Evolutionary conservation across 2,888 invertebrate species (phyloP).

Genomic region (Pristionchus mayeri): DNA sequence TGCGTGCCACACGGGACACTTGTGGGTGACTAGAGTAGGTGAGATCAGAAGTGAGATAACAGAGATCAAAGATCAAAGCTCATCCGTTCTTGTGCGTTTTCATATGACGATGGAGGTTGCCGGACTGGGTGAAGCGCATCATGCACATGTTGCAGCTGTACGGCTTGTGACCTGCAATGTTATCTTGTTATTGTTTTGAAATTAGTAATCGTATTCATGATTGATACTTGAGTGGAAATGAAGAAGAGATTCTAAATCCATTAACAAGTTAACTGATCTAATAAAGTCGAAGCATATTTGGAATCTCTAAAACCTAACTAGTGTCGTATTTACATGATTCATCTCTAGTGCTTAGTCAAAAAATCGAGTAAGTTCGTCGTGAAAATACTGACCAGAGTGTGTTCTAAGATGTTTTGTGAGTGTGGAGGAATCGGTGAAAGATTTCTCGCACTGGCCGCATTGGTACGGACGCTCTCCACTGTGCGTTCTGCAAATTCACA

Average conservation of each 20-base stretch:
- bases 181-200: too few species aligned
- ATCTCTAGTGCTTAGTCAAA: too few species aligned
- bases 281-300: too few species aligned
- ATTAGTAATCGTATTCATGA: too few species aligned
- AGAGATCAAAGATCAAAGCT: not conserved
- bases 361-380: too few species aligned
- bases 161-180: slow-evolving; percentile 88
- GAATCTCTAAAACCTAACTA: too few species aligned
- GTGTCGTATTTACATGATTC: too few species aligned
- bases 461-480: slow-evolving; percentile 95
- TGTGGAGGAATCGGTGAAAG: slow-evolving; percentile 98
- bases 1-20: not conserved
- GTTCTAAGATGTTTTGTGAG: slow-evolving; percentile 96
- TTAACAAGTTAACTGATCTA: too few species aligned
- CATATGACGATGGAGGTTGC: slow-evolving; percentile 98
- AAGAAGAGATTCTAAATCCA: too few species aligned
- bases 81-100: slow-evolving; percentile 84
- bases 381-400: slow-evolving; percentile 85
- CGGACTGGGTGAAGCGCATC: slow-evolving; percentile 96
- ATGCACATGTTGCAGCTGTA: slow-evolving; percentile 97
- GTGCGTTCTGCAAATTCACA: too few species aligned
- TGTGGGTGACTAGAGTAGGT: not conserved
- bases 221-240: too few species aligned
- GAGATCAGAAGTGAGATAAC: not conserved
- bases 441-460: slow-evolving; percentile 96